Percentiles rank a stretch among this genome's conserved stretches.
Conservation (phyloP, 2,113 vertebrate genomes). For the Aegypius monachus region DNA sequence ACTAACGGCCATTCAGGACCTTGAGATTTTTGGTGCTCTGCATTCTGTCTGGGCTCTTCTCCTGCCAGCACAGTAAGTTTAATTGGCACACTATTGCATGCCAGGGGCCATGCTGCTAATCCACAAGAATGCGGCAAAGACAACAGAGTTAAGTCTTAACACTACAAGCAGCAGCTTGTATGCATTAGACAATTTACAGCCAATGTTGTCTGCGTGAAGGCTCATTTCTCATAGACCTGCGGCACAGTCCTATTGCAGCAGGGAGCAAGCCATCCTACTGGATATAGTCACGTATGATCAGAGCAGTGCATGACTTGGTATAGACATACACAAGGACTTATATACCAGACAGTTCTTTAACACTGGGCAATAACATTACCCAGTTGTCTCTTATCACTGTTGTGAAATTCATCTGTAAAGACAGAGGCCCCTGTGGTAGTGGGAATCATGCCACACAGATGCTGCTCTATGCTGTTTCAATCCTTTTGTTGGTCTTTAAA, state of each 20-base stretch:
- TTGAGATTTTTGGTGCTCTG: not conserved
- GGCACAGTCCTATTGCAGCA: not conserved
- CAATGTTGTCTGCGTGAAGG: not conserved
- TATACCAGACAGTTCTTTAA: not conserved
- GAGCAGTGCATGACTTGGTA: not conserved
- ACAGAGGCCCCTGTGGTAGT: not conserved
- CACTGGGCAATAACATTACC: not conserved
- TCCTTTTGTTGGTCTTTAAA: constrained; percentile 14
- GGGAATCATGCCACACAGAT: constrained; percentile 39
- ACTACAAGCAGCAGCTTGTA: not conserved
- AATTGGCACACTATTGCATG: not conserved
- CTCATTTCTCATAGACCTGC: not conserved
- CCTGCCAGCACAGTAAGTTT: not conserved
- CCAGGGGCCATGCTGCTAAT: not conserved
- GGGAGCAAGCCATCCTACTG: not conserved
- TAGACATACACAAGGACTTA: not conserved
- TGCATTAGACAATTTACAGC: not conserved
- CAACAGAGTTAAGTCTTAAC: not conserved
- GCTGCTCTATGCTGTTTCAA: not conserved
- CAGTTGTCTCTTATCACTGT: not conserved
- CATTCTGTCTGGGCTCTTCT: not conserved
- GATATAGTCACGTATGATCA: not conserved
- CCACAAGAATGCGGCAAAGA: not conserved
- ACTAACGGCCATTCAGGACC: not conserved
- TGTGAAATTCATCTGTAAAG: not conserved